Evolutionary conservation across 2,113 vertebrate genomes (phyloP).

Genomic region (Hippolais icterina): DNA sequence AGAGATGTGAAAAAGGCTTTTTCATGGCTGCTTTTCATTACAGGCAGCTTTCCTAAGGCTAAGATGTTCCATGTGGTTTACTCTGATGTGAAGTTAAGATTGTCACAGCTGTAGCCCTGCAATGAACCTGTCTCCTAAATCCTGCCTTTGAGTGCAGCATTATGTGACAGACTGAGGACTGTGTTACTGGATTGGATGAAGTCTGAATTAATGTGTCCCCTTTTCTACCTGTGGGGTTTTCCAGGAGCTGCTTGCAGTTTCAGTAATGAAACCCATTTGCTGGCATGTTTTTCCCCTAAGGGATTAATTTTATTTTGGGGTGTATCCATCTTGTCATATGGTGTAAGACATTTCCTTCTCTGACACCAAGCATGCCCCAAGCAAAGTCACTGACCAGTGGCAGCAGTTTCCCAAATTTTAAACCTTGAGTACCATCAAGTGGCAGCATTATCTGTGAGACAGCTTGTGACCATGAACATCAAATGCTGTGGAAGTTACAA

Average conservation of each 20-base stretch:
- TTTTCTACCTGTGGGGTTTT: not conserved
- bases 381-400: not conserved
- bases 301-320: not conserved
- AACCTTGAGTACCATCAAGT: not conserved
- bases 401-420: not conserved
- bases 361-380: not conserved
- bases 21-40: not conserved
- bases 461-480: not conserved
- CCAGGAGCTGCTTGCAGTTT: not conserved
- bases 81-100: not conserved
- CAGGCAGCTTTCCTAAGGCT: not conserved
- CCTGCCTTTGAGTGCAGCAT: not conserved
- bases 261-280: not conserved
- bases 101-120: not conserved
- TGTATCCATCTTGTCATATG: not conserved
- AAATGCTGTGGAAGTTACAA: not conserved
- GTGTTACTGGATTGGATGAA: not conserved
- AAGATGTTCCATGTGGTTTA: not conserved
- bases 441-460: not conserved
- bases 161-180: not conserved
- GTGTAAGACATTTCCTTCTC: not conserved
- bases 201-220: not conserved
- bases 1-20: not conserved
- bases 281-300: not conserved
- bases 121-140: not conserved